Evolutionary conservation across 2,888 invertebrate species (phyloP), one percentile per base, ranked within the genome.

Genomic region (Philereme transversata): DNA sequence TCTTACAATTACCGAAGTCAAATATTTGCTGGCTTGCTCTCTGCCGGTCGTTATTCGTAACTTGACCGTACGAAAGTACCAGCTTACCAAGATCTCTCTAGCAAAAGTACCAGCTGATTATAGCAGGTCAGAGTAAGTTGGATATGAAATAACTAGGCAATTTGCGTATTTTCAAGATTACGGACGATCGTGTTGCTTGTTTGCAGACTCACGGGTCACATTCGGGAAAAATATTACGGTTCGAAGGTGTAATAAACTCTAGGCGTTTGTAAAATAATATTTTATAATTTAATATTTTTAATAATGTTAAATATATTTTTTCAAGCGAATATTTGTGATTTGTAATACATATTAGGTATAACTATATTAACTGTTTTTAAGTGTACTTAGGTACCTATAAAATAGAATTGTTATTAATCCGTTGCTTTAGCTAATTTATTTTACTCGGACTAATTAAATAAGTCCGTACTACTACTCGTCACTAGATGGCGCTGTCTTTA

Each of bases 1-100:
- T 78, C 76, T 91, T 89, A 81, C 91, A 90, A 91, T 90, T 90
- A 90, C 85, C 74, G 77, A 83, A 81, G 79, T 87, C 88, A 89
- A 91, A 90, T 87, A 88, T 89, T 89, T 88, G 89, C 86, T 81
- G 83, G 86, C 86, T 81, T 83, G 86, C 85, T 88, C 88, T 86
- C 84, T 81, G 84, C 76, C 76, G 87, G 76, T 80, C 87, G 89
- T 89, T 83, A 89, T 82, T 79, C 81, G 90, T 87, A 89, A 90
- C 83, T 76, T 76, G 90, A 90, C 77, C 79, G 76, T 60, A 11
- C 34, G 8, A 1, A n/a, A 0, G 0, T 0, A n/a, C 79, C 73
- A 76, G 33, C 49, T 0, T 67, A 57, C 1, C 33, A 11, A 63
- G 78, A 74, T 4, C 76, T 62, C 10, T 64, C 1, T 5, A 46